phyloP scores from a whole-genome alignment of 2,797 vertebrate genomes.

The Phataginus tricuspis region DNA sequence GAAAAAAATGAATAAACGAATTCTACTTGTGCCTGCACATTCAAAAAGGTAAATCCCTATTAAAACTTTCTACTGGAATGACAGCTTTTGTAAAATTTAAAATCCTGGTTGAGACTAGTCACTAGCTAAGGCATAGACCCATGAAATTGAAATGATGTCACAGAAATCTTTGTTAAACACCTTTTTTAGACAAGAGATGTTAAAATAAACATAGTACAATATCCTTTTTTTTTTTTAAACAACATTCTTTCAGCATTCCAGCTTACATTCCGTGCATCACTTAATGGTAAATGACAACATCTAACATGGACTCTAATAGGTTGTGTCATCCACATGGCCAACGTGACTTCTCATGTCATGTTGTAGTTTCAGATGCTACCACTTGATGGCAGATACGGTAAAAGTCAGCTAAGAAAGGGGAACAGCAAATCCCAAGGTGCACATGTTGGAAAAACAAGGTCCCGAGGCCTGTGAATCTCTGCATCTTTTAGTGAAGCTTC shows the following conservation, averaged over 20 bases:
- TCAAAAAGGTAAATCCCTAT: neutral
- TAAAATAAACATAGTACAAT: neutral
- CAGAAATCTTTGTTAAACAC: neutral
- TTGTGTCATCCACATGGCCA: neutral
- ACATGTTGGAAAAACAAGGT: neutral
- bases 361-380: conserved; percentile 67
- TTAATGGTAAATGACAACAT: neutral
- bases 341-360: neutral
- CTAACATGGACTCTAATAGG: neutral
- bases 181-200: neutral
- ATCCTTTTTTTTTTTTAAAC: neutral
- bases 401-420: conserved; percentile 26
- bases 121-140: neutral
- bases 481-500: neutral
- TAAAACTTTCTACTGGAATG: neutral
- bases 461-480: neutral
- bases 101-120: neutral
- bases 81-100: neutral
- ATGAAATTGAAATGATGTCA: neutral
- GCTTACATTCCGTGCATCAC: neutral
- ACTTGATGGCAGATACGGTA: conserved; percentile 68
- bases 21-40: neutral
- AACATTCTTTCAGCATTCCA: neutral
- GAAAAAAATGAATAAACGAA: neutral
- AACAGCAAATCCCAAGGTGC: neutral